Percentiles rank a stretch among this genome's conserved stretches.
These are phyloP conservation scores for Phaethornis superciliosus DNA, from an alignment of 2,113 vertebrate species.

Conservation along the genomic window DNA sequence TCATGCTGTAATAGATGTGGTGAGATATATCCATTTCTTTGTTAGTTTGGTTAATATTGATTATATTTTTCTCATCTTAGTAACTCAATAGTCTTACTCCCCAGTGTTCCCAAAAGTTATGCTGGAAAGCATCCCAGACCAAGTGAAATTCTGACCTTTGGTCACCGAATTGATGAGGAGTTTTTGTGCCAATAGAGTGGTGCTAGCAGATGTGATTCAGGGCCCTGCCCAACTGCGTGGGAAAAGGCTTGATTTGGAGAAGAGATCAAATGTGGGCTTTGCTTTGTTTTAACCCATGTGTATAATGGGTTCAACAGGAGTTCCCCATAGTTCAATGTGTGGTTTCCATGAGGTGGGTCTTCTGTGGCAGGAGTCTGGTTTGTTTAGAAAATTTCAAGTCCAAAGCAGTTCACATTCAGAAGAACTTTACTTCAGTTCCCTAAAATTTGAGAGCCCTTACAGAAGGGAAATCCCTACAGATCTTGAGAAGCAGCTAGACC, in stretches of 20 bases:
- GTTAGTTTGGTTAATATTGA: neutral
- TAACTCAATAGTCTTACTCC: neutral
- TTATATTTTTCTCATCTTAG: neutral
- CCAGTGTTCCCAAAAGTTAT: rapidly evolving
- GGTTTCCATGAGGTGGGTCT: neutral
- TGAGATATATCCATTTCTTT: neutral
- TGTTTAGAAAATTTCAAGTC: neutral
- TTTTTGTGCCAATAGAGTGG: neutral
- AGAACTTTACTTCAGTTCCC: neutral
- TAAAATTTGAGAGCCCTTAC: neutral
- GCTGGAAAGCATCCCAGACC: neutral
- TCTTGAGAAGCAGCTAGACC: neutral
- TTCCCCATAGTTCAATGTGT: neutral
- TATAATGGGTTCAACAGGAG: neutral
- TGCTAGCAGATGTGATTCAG: neutral
- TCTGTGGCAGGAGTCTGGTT: neutral
- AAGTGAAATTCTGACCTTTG: neutral
- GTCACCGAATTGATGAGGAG: neutral
- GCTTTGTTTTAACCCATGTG: neutral
- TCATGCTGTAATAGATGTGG: neutral
- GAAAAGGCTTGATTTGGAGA: neutral
- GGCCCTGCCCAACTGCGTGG: too few relatives aligned
- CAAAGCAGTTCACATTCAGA: neutral
- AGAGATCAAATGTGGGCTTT: neutral
- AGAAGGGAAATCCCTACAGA: neutral